Evolutionary conservation across 2,113 vertebrate species (phyloP), one percentile per base, ranked within the genome.

Genomic region (Cranoglanis bouderius): DNA sequence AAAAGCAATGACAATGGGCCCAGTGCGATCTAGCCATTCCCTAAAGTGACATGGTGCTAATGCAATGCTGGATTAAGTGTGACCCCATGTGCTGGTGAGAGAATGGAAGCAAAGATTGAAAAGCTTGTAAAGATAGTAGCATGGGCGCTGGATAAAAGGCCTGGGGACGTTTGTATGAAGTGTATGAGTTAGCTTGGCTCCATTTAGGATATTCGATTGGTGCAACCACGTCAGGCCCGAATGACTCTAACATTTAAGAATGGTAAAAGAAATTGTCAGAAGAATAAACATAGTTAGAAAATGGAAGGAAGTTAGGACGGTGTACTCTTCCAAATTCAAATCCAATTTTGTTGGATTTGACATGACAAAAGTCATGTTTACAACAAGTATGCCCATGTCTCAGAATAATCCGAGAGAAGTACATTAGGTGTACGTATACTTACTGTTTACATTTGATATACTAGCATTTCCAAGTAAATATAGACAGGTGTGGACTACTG

Each of bases 1-100:
- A 70, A 86, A 81, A 61, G 55, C 77, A 46, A 61, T 55, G 55
- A 75, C 85, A 88, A 87, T 87, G 38, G 26, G 6, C 51, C 63
- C 65, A 40, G 35, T 29, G n/a, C 32, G 57, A 65, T 72, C 40
- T 38, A 46, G 63, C 32, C 51, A 32, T 63, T 89, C 83, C 67
- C 90, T 65, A 46, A 32, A 88, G 67, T 88, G 70, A 57, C 35
- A 49, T 65, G 59, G 77, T 89, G 88, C 80, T 83, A 89, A 91
- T 88, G 90, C 90, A 91, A 57, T 7, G 61, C 80, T 83, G 90
- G 78, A 91, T 84, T 89, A 83, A 21, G 29, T 4, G n/a, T 57
- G 9, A 67, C 75, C 82, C 46, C 55, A 32, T 32, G 35, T 55
- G 72, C 57, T 61, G 40, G 78, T 78, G 43, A 26, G 75, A 85